phyloP scores from a whole-genome alignment of 2,113 vertebrate genomes.

The Suncus etruscus region DNA sequence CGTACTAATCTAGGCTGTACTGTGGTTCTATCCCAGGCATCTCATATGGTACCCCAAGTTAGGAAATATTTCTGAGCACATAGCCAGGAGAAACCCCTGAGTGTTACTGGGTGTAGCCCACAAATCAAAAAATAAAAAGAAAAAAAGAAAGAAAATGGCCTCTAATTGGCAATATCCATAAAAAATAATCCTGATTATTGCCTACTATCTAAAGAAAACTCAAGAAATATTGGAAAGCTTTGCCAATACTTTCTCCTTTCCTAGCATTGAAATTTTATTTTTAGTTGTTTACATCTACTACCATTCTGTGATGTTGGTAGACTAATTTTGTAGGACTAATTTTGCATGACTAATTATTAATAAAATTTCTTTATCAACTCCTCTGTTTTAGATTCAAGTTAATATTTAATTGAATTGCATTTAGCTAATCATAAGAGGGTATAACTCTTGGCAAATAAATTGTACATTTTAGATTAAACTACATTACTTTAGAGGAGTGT shows the following conservation, averaged over 20 bases:
- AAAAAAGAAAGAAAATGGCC: too few relatives aligned
- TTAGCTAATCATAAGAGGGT: neutral
- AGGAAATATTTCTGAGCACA: too few relatives aligned
- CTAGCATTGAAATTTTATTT: conserved; percentile 9
- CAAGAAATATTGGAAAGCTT: neutral
- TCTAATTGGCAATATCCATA: neutral
- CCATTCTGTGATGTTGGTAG: neutral
- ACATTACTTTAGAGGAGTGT: neutral
- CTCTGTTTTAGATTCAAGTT: conserved; percentile 17
- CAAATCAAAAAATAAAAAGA: too few relatives aligned
- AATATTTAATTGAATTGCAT: neutral
- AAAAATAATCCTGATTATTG: conserved; percentile 14
- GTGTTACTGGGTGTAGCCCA: too few relatives aligned
- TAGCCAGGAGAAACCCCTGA: too few relatives aligned
- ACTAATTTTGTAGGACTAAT: neutral
- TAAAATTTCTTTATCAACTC: neutral
- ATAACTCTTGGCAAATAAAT: neutral
- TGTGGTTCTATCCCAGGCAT: too few relatives aligned
- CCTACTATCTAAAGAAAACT: neutral
- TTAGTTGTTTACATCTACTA: neutral
- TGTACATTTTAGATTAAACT: neutral
- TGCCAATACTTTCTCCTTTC: neutral
- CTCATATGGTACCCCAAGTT: too few relatives aligned
- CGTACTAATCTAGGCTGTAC: too few relatives aligned
- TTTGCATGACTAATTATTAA: conserved; percentile 15